Conservation (phyloP, 2,888 invertebrate species). For the Idaea biselata region DNA sequence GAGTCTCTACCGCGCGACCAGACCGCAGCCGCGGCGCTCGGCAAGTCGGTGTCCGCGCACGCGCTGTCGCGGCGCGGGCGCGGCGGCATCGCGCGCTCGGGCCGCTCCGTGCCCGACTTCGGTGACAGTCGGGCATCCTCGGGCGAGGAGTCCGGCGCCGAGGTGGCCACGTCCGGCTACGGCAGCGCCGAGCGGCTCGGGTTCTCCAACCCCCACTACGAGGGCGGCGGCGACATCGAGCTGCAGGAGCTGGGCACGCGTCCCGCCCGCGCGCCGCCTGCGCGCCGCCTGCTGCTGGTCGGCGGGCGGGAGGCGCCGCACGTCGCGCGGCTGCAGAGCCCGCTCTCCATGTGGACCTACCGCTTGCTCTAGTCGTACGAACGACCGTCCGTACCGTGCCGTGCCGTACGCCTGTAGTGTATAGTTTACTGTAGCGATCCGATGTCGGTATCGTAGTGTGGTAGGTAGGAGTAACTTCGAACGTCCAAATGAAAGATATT, state of each 20-base stretch:
- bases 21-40: slow-evolving; percentile 45
- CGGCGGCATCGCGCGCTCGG: neutral
- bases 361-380: slow-evolving; percentile 67
- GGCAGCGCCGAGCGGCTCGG: slow-evolving; percentile 79
- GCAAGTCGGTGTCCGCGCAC: slow-evolving; percentile 81
- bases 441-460: neutral
- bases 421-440: neutral
- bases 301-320: slow-evolving; percentile 91
- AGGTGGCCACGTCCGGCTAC: slow-evolving; percentile 74
- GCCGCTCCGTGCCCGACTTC: slow-evolving; percentile 47
- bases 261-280: slow-evolving; percentile 43
- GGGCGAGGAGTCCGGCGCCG: slow-evolving; percentile 86
- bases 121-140: slow-evolving; percentile 85
- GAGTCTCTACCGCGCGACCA: slow-evolving; percentile 78
- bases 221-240: slow-evolving; percentile 82
- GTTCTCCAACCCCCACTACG: slow-evolving; percentile 88
- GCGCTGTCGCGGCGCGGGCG: slow-evolving; percentile 71
- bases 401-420: neutral
- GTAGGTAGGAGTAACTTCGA: neutral
- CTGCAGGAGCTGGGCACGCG: slow-evolving; percentile 53
- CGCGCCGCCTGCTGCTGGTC: slow-evolving; percentile 76
- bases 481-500: neutral
- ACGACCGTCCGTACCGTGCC: neutral
- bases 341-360: slow-evolving; percentile 89
- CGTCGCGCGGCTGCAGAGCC: slow-evolving; percentile 87